Evolutionary conservation across 2,888 invertebrate genomes (phyloP).

Genomic region (Pantelozetes paolii): DNA sequence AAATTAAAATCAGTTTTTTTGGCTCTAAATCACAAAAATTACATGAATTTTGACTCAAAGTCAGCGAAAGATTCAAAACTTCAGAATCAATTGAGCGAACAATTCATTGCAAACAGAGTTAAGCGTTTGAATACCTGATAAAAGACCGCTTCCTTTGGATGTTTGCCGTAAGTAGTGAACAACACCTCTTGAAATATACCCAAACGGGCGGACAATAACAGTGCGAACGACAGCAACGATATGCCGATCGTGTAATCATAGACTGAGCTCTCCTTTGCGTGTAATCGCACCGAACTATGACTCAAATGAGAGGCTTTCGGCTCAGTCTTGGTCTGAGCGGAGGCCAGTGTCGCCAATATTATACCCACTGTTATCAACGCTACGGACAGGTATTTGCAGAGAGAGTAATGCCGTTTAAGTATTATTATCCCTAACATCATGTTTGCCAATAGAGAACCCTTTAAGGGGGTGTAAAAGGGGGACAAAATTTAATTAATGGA

Average conservation of each 20-base stretch:
- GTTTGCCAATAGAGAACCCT: constrained; percentile 65
- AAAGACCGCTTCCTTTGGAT: constrained; percentile 67
- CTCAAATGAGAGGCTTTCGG: too few relatives aligned
- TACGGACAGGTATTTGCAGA: constrained; percentile 83
- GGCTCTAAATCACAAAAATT: too few relatives aligned
- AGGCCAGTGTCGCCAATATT: constrained; percentile 55
- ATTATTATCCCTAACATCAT: constrained; percentile 87
- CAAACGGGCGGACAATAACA: constrained; percentile 90
- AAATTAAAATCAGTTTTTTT: not conserved
- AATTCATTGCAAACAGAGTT: too few relatives aligned
- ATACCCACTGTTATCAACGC: constrained; percentile 88
- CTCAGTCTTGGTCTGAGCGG: not conserved
- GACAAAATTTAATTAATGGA: not conserved
- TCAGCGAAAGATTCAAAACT: not conserved
- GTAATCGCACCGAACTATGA: too few relatives aligned
- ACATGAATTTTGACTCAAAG: not conserved
- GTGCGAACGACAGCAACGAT: constrained; percentile 72
- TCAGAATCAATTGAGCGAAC: not conserved
- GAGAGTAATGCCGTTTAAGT: constrained; percentile 63
- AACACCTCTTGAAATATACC: constrained; percentile 89
- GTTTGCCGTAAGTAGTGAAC: constrained; percentile 58
- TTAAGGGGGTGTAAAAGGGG: constrained; percentile 62
- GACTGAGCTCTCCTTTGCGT: not conserved
- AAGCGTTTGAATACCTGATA: too few relatives aligned
- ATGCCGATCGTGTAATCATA: constrained; percentile 59